These are phyloP conservation scores for Rhizoglyphus robini DNA, from an alignment of 1,140 invertebrate genomes.

Conservation along the genomic window DNA sequence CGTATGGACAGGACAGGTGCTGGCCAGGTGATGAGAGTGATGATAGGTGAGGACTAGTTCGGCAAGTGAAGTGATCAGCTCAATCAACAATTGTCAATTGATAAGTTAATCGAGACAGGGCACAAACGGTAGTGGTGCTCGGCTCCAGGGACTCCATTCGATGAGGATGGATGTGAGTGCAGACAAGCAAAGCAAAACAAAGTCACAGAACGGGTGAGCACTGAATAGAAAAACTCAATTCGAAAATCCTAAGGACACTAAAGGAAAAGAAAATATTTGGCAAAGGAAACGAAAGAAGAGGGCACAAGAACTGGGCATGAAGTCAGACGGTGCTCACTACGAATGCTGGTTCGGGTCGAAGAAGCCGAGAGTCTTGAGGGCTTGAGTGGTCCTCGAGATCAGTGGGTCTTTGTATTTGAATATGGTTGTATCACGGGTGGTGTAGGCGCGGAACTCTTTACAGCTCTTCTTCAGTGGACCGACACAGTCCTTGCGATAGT, in stretches of 20 bases:
- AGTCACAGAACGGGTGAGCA: background rate
- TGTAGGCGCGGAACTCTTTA: conserved; percentile 59
- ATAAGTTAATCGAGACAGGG: no score
- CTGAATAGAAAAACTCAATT: background rate
- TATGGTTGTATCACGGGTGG: conserved; percentile 66
- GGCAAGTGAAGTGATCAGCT: background rate
- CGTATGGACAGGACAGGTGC: background rate
- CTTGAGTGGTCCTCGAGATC: conserved; percentile 50
- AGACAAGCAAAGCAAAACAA: background rate
- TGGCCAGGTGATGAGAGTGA: background rate
- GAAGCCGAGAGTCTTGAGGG: conserved; percentile 55
- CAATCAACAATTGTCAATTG: background rate
- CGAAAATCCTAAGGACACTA: background rate
- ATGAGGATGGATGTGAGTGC: background rate
- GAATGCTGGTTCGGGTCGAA: conserved; percentile 34
- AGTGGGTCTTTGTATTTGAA: conserved; percentile 70
- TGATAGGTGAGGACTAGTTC: background rate
- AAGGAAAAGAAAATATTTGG: background rate
- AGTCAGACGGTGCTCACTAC: background rate
- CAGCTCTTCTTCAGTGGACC: conserved; percentile 72
- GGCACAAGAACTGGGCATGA: background rate
- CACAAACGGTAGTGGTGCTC: no score
- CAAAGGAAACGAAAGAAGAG: background rate
- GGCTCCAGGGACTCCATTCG: no score
- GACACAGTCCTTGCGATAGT: conserved; percentile 82